Percentiles rank a stretch among this genome's conserved stretches.
Evolutionary conservation across 2,797 vertebrate species (phyloP).

Genomic region (Pangasius larnaudii): DNA sequence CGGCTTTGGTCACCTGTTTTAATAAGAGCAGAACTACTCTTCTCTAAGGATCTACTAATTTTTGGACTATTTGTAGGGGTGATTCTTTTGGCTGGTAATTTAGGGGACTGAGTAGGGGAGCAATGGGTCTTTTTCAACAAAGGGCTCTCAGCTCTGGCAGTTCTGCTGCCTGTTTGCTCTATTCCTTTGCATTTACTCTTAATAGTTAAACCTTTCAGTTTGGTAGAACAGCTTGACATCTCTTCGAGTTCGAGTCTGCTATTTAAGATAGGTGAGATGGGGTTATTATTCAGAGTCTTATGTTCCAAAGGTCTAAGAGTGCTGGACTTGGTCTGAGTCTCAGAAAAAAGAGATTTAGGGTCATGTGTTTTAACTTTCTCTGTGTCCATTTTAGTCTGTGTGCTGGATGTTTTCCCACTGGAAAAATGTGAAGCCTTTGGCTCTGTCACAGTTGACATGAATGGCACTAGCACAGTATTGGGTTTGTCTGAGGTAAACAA

Average conservation of each 20-base stretch:
- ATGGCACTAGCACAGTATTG: slow-evolving; percentile 39
- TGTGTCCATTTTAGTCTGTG: slow-evolving; percentile 61
- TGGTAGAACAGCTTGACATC: slow-evolving; percentile 72
- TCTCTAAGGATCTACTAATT: slow-evolving; percentile 56
- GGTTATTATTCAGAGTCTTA: slow-evolving; percentile 62
- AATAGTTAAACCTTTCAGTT: slow-evolving; percentile 80
- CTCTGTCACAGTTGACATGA: slow-evolving; percentile 34
- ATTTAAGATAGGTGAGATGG: slow-evolving; percentile 65
- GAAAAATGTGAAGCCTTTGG: slow-evolving; percentile 42
- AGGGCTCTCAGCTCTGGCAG: slow-evolving; percentile 44
- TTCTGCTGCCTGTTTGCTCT: slow-evolving; percentile 64
- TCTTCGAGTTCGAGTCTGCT: slow-evolving; percentile 70
- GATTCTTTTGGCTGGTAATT: slow-evolving; percentile 67
- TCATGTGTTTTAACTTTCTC: slow-evolving; percentile 69
- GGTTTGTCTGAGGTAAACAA: slow-evolving; percentile 42
- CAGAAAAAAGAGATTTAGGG: slow-evolving; percentile 64
- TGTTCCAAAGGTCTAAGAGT: slow-evolving; percentile 42
- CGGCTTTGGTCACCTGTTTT: slow-evolving; percentile 49
- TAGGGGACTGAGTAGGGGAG: slow-evolving; percentile 73
- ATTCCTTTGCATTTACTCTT: slow-evolving; percentile 77
- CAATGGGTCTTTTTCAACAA: slow-evolving; percentile 68
- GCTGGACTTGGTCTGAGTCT: slow-evolving; percentile 62
- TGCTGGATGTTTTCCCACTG: slow-evolving; percentile 35
- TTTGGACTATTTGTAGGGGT: slow-evolving; percentile 62
- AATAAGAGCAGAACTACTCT: slow-evolving; percentile 38